These are phyloP conservation scores for Geophilus truncorum DNA, from an alignment of 2,888 invertebrate genomes.

Conservation along the genomic window DNA sequence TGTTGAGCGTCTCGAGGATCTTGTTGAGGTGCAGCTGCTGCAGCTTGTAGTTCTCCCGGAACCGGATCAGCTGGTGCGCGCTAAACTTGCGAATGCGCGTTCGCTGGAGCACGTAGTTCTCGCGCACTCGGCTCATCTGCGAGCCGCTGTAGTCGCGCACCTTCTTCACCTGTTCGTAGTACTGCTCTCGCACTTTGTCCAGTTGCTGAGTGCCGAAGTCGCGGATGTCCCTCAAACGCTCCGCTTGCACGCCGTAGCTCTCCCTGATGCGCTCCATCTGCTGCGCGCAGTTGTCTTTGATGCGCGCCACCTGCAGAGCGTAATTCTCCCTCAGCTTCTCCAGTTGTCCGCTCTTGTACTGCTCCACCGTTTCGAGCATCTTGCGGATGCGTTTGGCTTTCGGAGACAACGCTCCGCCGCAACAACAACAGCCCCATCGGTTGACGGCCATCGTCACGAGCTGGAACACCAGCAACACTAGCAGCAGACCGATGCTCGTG, in stretches of 20 bases:
- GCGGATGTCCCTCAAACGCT: slow-evolving; percentile 77
- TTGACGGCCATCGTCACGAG: slow-evolving; percentile 55
- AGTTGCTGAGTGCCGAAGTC: slow-evolving; percentile 80
- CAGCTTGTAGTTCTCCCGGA: slow-evolving; percentile 90
- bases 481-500: slow-evolving; percentile 72
- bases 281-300: slow-evolving; percentile 87
- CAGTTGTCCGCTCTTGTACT: slow-evolving; percentile 80
- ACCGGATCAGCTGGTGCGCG: slow-evolving; percentile 78
- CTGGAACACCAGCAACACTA: slow-evolving; percentile 72
- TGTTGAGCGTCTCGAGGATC: slow-evolving; percentile 85
- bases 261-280: slow-evolving; percentile 92
- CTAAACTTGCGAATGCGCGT: slow-evolving; percentile 92
- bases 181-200: slow-evolving; percentile 80
- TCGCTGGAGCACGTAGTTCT: slow-evolving; percentile 91
- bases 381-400: slow-evolving; percentile 76
- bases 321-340: slow-evolving; percentile 87
- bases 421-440: slow-evolving; percentile 58
- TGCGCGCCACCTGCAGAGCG: slow-evolving; percentile 81
- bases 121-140: slow-evolving; percentile 88
- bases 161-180: slow-evolving; percentile 85
- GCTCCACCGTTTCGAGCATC: slow-evolving; percentile 84
- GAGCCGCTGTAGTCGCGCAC: slow-evolving; percentile 87
- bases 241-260: slow-evolving; percentile 82
- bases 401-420: slow-evolving; percentile 59
- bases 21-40: slow-evolving; percentile 93